A percentile compares a stretch with the other conserved stretches of the same genome.
Conservation (phyloP, 1,140 invertebrate genomes). For the Aphis craccivora region DNA sequence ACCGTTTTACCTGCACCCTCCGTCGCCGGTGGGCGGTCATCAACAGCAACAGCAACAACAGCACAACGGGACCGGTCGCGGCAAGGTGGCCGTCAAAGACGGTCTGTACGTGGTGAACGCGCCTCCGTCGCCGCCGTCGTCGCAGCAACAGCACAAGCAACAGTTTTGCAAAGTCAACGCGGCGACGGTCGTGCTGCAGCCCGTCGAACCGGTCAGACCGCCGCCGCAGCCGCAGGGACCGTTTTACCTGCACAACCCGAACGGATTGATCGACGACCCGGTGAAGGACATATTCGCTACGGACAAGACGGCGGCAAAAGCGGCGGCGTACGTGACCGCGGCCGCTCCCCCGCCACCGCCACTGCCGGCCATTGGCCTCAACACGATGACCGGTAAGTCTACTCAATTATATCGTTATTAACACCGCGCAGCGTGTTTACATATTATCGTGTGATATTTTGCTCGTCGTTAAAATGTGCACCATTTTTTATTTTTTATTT, state of each 20-base stretch:
- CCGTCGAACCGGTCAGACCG: slow-evolving; percentile 34
- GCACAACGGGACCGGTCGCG: slow-evolving; percentile 40
- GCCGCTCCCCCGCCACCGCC: slow-evolving; percentile 61
- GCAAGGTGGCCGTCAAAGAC: slow-evolving; percentile 47
- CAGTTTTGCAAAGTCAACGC: not conserved
- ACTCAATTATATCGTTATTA: not conserved
- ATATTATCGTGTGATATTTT: not conserved
- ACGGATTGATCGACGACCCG: slow-evolving; percentile 74
- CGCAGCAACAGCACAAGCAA: not conserved
- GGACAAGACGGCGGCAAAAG: slow-evolving; percentile 59
- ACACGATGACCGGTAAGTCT: slow-evolving; percentile 61
- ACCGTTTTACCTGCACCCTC: slow-evolving; percentile 79
- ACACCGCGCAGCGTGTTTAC: not conserved
- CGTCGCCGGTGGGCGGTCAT: slow-evolving; percentile 63
- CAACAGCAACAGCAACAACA: not conserved
- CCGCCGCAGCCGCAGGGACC: slow-evolving; percentile 68
- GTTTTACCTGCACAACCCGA: slow-evolving; percentile 84
- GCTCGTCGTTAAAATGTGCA: not conserved
- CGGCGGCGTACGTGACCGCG: slow-evolving; percentile 26
- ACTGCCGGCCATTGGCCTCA: slow-evolving; percentile 64
- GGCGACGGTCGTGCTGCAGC: not conserved
- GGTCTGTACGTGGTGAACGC: slow-evolving; percentile 36
- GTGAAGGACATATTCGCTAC: slow-evolving; percentile 78
- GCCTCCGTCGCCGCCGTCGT: not conserved
- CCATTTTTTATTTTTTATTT: not conserved